A percentile compares a stretch with the other conserved stretches of the same genome.
Conservation (phyloP, 2,888 invertebrate species). For the Tenodera sinensis region DNA sequence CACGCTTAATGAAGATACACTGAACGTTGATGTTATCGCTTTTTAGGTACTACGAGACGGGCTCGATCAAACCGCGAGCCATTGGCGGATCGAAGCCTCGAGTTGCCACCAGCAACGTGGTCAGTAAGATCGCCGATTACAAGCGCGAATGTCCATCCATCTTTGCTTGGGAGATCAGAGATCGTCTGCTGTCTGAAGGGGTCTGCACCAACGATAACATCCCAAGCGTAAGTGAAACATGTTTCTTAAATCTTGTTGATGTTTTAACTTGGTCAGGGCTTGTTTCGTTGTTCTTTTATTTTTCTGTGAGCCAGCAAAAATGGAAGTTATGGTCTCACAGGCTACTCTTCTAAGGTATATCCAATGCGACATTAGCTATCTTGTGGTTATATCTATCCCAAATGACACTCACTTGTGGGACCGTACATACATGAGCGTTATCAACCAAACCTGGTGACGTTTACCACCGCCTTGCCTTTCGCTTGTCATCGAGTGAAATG, state of each 20-base stretch:
- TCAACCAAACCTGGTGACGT: no score
- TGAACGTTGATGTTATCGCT: conserved; percentile 35
- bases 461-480: no score
- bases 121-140: conserved; percentile 93
- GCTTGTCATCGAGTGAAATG: no score
- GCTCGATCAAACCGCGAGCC: conserved; percentile 93
- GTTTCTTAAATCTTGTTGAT: not conserved
- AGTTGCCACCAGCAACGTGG: conserved; percentile 90
- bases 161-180: conserved; percentile 98
- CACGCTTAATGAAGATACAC: no score
- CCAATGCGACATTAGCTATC: no score
- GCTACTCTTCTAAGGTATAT: no score
- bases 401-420: no score
- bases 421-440: no score
- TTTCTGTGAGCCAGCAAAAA: no score
- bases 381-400: no score
- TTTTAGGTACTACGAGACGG: conserved; percentile 93
- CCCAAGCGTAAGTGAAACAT: conserved; percentile 81
- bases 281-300: no score
- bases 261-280: not conserved
- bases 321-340: no score
- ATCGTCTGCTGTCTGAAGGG: conserved; percentile 87
- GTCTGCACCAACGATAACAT: conserved; percentile 98
- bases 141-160: conserved; percentile 97
- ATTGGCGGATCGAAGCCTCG: conserved; percentile 96